A percentile compares a stretch with the other conserved stretches of the same genome.
phyloP scores from a whole-genome alignment of 2,888 invertebrate species.

The Branchellion lobata region DNA sequence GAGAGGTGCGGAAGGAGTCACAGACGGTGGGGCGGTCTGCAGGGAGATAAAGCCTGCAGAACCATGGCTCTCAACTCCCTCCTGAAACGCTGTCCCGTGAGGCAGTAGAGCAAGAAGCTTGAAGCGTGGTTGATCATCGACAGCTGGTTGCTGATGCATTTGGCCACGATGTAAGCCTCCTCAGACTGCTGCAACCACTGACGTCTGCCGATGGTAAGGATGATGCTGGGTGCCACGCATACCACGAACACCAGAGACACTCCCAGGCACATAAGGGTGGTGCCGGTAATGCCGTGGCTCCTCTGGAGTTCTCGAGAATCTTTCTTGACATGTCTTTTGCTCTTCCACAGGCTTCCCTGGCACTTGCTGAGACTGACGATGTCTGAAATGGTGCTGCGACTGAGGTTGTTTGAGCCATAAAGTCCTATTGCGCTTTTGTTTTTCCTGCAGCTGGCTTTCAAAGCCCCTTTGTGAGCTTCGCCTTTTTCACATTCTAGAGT shows the following conservation, averaged over 20 bases:
- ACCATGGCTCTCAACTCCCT: conserved; percentile 48
- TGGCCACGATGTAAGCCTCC: conserved; percentile 49
- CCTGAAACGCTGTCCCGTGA: conserved; percentile 51
- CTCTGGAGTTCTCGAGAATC: not conserved
- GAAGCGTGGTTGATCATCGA: conserved; percentile 51
- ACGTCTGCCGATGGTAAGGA: conserved; percentile 50
- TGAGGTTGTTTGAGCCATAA: too few relatives aligned
- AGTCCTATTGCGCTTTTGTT: too few relatives aligned
- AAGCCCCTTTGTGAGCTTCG: too few relatives aligned
- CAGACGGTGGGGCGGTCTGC: too few relatives aligned
- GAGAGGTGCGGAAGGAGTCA: too few relatives aligned
- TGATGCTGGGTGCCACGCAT: conserved; percentile 52
- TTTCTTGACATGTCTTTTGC: not conserved
- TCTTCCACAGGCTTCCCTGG: not conserved
- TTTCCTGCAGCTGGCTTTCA: too few relatives aligned
- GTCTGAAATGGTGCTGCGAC: too few relatives aligned
- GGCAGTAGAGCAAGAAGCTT: conserved; percentile 53
- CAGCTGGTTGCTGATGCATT: conserved; percentile 51
- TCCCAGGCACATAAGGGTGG: conserved; percentile 52
- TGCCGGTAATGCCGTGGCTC: conserved; percentile 48
- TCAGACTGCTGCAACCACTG: conserved; percentile 48
- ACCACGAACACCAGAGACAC: conserved; percentile 51
- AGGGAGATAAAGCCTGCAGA: too few relatives aligned
- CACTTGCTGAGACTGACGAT: not conserved
- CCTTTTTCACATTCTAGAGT: too few relatives aligned